Conservation (phyloP, 2,797 vertebrate species). For the Cichlasoma orientale region DNA sequence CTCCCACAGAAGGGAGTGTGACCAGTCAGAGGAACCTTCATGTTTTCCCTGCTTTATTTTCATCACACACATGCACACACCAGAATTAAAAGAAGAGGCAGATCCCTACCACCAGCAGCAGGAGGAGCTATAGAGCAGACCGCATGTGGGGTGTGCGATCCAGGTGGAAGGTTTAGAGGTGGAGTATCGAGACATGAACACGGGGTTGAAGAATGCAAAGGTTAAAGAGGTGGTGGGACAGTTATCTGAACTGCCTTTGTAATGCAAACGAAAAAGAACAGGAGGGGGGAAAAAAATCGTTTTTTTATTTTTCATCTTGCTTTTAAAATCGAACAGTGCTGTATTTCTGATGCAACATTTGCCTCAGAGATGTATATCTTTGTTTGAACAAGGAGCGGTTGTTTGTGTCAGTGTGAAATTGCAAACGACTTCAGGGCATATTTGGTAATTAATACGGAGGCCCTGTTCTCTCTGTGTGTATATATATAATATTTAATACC, state of each 20-base stretch:
- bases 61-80: neutral
- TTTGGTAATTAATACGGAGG: conserved; percentile 81
- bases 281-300: accelerated
- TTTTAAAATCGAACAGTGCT: conserved; percentile 49
- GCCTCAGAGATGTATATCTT: conserved; percentile 69
- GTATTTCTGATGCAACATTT: conserved; percentile 76
- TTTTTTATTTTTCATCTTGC: conserved; percentile 5
- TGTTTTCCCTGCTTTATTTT: conserved; percentile 20
- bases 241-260: conserved; percentile 50
- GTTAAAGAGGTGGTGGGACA: conserved; percentile 1
- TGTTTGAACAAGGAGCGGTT: conserved; percentile 77
- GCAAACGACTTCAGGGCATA: conserved; percentile 79
- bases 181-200: neutral
- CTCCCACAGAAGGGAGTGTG: conserved; percentile 20
- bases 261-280: conserved; percentile 41
- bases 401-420: conserved; percentile 79
- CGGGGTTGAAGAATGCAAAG: neutral
- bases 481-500: conserved; percentile 81
- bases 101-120: conserved; percentile 51
- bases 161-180: conserved; percentile 30
- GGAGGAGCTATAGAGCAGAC: conserved; percentile 67
- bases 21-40: conserved; percentile 24
- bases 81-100: conserved; percentile 3
- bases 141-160: conserved; percentile 16
- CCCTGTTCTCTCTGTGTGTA: conserved; percentile 58